Percentiles rank a stretch among this genome's conserved stretches.
Conservation (phyloP, 2,797 vertebrate species). For the Hippoglossus hippoglossus region DNA sequence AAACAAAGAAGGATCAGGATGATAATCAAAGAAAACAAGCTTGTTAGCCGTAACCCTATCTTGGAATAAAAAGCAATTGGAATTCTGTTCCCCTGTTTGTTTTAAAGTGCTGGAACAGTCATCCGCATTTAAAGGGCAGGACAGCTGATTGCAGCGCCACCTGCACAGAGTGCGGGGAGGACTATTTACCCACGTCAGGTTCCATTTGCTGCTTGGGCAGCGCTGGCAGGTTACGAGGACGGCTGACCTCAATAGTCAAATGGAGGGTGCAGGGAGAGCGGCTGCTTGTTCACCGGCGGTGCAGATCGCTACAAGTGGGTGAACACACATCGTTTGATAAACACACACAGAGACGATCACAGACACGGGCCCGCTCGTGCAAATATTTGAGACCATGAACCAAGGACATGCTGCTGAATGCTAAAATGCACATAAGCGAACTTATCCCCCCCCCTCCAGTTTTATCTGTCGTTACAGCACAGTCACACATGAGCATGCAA, state of each 20-base stretch:
- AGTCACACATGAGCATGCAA: not conserved
- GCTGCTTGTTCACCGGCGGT: conserved; percentile 52
- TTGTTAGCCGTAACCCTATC: conserved; percentile 14
- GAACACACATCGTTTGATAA: conserved; percentile 58
- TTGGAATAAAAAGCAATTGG: conserved; percentile 49
- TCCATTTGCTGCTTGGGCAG: conserved; percentile 61
- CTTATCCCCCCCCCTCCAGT: not conserved
- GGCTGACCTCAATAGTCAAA: conserved; percentile 67
- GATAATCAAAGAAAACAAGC: conserved; percentile 42
- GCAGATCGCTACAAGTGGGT: conserved; percentile 57
- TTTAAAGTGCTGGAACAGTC: conserved; percentile 53
- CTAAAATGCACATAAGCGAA: conserved; percentile 25
- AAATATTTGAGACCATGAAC: conserved; percentile 66
- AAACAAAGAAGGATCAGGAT: conserved; percentile 7
- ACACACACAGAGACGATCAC: conserved; percentile 36
- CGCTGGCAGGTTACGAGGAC: conserved; percentile 41
- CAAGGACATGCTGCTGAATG: conserved; percentile 45
- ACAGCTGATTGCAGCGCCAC: conserved; percentile 64
- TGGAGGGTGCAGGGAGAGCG: conserved; percentile 34
- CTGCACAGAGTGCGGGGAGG: conserved; percentile 46
- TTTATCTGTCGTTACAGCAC: not conserved
- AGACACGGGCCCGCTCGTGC: conserved; percentile 34
- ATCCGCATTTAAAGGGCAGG: conserved; percentile 55
- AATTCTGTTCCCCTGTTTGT: conserved; percentile 55
- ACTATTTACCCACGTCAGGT: conserved; percentile 67